Evolutionary conservation across 2,113 vertebrate genomes (phyloP).

Genomic region (Microtus richardsoni): DNA sequence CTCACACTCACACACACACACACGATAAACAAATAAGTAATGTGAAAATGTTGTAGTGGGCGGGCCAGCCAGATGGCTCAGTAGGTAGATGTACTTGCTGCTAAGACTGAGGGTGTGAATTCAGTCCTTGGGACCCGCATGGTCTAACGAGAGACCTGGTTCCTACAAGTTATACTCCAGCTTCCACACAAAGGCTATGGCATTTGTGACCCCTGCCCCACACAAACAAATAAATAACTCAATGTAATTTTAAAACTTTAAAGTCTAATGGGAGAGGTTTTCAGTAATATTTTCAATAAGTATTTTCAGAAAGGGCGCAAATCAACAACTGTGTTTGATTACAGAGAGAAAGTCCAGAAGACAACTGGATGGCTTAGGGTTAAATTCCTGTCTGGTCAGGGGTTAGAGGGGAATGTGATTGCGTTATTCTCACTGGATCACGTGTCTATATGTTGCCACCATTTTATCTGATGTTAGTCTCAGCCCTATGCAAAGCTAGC

Average conservation of each 20-base stretch:
- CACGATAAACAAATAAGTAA: not conserved
- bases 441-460: not conserved
- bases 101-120: not conserved
- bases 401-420: not conserved
- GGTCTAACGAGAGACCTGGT: too few relatives aligned
- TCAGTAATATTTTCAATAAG: not conserved
- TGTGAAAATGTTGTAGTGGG: not conserved
- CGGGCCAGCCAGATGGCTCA: not conserved
- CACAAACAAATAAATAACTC: not conserved
- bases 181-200: not conserved
- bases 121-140: not conserved
- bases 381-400: not conserved
- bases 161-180: not conserved
- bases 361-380: not conserved
- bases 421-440: not conserved
- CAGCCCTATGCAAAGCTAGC: not conserved
- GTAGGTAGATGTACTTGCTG: not conserved
- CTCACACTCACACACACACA: not conserved
- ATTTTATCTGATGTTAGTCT: not conserved
- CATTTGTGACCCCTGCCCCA: accelerated
- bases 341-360: not conserved
- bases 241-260: not conserved
- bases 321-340: not conserved
- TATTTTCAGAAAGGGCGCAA: constrained; percentile 35
- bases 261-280: not conserved